These are phyloP conservation scores for Leucoraja erinaceus DNA, from an alignment of 2,113 vertebrate species.

Conservation along the genomic window DNA sequence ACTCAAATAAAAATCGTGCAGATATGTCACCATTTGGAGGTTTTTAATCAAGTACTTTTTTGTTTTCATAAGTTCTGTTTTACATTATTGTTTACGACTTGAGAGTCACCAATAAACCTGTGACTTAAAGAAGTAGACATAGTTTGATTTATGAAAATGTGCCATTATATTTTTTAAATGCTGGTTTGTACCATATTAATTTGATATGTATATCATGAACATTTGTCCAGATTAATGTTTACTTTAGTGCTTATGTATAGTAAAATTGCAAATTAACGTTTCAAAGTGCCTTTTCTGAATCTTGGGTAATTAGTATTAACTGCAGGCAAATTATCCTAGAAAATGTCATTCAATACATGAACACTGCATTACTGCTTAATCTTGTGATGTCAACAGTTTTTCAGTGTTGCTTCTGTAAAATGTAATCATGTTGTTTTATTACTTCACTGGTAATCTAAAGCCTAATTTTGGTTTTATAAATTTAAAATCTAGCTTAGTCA, in stretches of 20 bases:
- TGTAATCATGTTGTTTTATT: not conserved
- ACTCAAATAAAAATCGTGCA: constrained; percentile 38
- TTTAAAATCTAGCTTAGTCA: not conserved
- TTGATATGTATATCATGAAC: not conserved
- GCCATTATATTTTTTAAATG: not conserved
- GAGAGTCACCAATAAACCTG: not conserved
- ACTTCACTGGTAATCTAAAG: not conserved
- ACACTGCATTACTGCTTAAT: not conserved
- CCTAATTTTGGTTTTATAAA: not conserved
- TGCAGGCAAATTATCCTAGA: not conserved
- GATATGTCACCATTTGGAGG: constrained; percentile 21
- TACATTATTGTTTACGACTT: not conserved
- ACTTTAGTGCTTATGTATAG: not conserved
- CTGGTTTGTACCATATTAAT: not conserved
- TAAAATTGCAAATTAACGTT: not conserved
- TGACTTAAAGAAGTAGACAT: not conserved
- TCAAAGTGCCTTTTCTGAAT: constrained; percentile 7
- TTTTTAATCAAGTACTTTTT: not conserved
- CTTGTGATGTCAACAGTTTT: not conserved
- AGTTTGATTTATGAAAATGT: not conserved
- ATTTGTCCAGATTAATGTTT: not conserved
- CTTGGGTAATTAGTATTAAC: not conserved
- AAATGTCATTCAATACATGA: not conserved
- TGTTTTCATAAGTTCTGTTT: not conserved
- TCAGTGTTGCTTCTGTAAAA: not conserved